Evolutionary conservation across 1,140 invertebrate genomes (phyloP).

Genomic region (Drosophila tristis): DNA sequence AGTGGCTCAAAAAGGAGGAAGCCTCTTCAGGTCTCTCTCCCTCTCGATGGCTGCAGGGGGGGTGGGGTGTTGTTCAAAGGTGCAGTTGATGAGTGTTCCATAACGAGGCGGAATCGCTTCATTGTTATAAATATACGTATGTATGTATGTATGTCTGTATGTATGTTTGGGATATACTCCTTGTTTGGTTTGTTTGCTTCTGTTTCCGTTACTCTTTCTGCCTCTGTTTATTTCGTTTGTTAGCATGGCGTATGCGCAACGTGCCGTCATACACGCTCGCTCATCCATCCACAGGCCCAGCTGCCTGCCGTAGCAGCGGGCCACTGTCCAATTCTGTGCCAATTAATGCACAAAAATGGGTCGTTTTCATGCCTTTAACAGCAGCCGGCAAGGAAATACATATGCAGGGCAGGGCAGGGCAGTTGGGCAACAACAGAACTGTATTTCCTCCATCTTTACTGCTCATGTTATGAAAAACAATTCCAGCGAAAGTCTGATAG

Average conservation of each 20-base stretch:
- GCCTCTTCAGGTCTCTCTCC: no score
- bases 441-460: no score
- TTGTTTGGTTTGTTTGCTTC: slow-evolving; percentile 26
- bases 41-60: neutral
- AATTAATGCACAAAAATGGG: slow-evolving; percentile 62
- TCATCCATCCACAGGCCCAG: no score
- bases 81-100: slow-evolving; percentile 80
- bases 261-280: slow-evolving; percentile 45
- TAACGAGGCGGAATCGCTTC: slow-evolving; percentile 81
- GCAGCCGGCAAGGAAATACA: no score
- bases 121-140: slow-evolving; percentile 44
- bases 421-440: neutral
- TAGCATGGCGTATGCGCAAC: slow-evolving; percentile 74
- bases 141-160: slow-evolving; percentile 33
- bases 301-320: slow-evolving; percentile 29
- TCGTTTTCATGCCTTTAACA: slow-evolving; percentile 70
- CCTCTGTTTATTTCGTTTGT: slow-evolving; percentile 74
- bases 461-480: no score
- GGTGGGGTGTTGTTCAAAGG: slow-evolving; percentile 69
- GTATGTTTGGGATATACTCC: slow-evolving; percentile 24
- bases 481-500: no score
- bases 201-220: slow-evolving; percentile 46
- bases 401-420: no score
- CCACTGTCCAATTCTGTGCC: slow-evolving; percentile 48
- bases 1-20: slow-evolving; percentile 37